Conservation (phyloP, 2,888 invertebrate genomes). For the Andrena hattorfiana region DNA sequence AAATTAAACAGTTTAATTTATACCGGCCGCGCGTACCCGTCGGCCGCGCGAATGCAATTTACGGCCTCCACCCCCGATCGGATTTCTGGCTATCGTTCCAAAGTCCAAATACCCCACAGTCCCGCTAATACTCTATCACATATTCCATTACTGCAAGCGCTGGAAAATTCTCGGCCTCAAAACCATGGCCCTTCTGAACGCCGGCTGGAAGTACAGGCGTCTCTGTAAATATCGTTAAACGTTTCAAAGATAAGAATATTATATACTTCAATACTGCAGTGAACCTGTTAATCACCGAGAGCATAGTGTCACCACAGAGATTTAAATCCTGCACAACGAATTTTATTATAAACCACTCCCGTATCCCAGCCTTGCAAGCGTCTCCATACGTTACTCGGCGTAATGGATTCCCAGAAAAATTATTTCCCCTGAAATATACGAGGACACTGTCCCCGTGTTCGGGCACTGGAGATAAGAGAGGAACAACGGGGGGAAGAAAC, state of each 20-base stretch:
- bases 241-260: neutral
- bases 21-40: slow-evolving; percentile 11
- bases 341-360: too few relatives aligned
- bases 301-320: too few relatives aligned
- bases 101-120: slow-evolving; percentile 7
- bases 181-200: neutral
- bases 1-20: slow-evolving; percentile 55
- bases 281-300: too few relatives aligned
- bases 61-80: slow-evolving; percentile 16
- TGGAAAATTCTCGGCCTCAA: neutral
- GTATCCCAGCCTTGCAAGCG: too few relatives aligned
- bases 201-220: neutral
- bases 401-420: slow-evolving; percentile 1
- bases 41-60: slow-evolving; percentile 34
- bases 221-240: neutral
- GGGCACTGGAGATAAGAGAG: neutral
- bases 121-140: neutral
- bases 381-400: neutral
- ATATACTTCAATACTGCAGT: too few relatives aligned
- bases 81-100: slow-evolving; percentile 1
- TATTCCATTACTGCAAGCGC: neutral
- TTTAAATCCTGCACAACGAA: too few relatives aligned
- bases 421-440: neutral
- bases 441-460: neutral
- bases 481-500: neutral